Base-by-base conservation (phyloP, 2,113 vertebrate species). In the Melospiza georgiana region DNA sequence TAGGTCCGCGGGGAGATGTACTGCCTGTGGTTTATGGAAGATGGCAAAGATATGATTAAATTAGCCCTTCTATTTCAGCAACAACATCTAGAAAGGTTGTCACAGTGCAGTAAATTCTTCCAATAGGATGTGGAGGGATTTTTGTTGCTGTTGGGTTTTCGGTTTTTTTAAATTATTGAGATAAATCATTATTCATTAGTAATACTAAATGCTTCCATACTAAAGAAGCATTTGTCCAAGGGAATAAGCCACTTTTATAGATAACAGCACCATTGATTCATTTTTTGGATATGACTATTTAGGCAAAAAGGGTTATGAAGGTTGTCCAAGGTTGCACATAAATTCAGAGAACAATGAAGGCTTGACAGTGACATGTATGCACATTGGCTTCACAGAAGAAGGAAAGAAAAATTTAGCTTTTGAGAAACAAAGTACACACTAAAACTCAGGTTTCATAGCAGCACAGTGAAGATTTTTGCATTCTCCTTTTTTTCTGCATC, bases 41-140 rank as follows among this genome's bases (percentile, higher is more conserved):
- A 75, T 75, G 52, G 49, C 49, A 93, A 93, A 81, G 41, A 79
- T 79, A 84, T 57, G 41, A 95, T 94, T 76, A 63, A 74, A 92
- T 96, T 79, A 87, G 5, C 12, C 14, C 27, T 84, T 13, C 49
- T 71, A 30, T 82, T 96, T 94, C 62, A 80, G 46, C 59, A 89
- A 12, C 23, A 84, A 85, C 57, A 90, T 87, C 35, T 71, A 79
- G 51, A 86, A 89, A 97, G 24, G 58, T 76, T 94, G 77, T 66
- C 76, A 87, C 28, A 58, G 54, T 52, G 59, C 16, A 84, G 24
- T 52, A 63, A 85, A 18, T 51, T 59, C n/a, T 71, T 87, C 43
- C 57, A 80, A 49, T 11, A 63, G 24, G 62, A 58, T n/a, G 3
- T 39, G 12, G 35, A 35, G 4, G 4, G 1, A 0, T 8, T 44